Evolutionary conservation across 2,113 vertebrate genomes (phyloP).

Genomic region (Neolamprologus fasciatus): DNA sequence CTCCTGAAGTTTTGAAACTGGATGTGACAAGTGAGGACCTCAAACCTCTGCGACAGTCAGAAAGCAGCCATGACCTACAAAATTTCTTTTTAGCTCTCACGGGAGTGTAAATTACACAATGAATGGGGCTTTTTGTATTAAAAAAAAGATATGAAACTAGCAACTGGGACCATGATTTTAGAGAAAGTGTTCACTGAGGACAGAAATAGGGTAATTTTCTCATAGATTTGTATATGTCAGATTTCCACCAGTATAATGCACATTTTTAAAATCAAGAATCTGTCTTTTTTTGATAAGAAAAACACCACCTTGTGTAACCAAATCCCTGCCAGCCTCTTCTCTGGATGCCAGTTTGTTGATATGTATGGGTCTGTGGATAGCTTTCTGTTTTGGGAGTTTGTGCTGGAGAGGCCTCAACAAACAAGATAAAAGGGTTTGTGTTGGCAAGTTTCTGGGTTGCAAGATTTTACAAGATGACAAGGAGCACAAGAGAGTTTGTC

Average conservation of each 20-base stretch:
- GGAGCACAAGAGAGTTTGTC: not conserved
- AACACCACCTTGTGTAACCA: not conserved
- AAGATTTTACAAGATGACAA: not conserved
- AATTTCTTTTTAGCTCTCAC: not conserved
- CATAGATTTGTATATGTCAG: not conserved
- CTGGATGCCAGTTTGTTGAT: not conserved
- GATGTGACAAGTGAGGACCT: not conserved
- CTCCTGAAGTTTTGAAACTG: not conserved
- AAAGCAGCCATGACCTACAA: not conserved
- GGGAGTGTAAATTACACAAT: not conserved
- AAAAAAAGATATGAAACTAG: not conserved
- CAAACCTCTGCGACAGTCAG: not conserved
- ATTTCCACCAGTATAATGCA: not conserved
- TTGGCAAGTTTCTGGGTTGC: not conserved
- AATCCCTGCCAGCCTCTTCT: not conserved
- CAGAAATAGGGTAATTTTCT: not conserved
- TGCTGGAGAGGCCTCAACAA: not conserved
- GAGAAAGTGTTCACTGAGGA: not conserved
- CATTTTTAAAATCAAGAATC: not conserved
- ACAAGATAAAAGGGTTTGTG: not conserved
- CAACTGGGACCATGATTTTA: not conserved
- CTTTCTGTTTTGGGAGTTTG: not conserved
- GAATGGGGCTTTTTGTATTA: not conserved
- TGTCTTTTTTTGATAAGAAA: not conserved
- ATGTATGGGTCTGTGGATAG: not conserved